Evolutionary conservation across 2,113 vertebrate genomes (phyloP).

Genomic region (Glaucidium brasilianum): DNA sequence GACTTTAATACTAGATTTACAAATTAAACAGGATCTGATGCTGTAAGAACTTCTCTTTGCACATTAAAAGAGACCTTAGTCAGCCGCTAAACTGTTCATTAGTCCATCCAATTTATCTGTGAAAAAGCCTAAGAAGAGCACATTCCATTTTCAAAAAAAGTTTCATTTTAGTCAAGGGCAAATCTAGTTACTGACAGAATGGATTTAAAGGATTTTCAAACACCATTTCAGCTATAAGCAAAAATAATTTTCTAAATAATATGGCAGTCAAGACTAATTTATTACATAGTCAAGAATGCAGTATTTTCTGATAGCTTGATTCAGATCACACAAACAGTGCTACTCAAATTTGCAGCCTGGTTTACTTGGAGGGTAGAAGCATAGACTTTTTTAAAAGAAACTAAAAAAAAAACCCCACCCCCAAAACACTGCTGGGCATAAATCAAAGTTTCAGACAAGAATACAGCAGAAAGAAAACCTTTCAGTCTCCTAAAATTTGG

Average conservation of each 20-base stretch:
- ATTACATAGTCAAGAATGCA: background rate
- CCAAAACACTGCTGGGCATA: background rate
- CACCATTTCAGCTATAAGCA: background rate
- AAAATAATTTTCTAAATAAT: background rate
- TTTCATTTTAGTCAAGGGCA: constrained; percentile 20
- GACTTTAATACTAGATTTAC: background rate
- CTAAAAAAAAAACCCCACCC: background rate
- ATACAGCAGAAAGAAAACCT: background rate
- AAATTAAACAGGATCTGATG: background rate
- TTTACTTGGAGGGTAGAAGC: background rate
- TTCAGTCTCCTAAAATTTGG: background rate
- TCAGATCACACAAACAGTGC: background rate
- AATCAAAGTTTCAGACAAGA: background rate
- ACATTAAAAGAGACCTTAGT: background rate
- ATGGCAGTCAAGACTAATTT: background rate
- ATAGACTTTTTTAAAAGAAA: background rate
- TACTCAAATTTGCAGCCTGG: background rate
- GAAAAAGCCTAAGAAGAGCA: background rate
- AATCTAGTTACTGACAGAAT: constrained; percentile 5
- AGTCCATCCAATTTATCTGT: background rate
- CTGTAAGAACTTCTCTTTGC: constrained; percentile 15
- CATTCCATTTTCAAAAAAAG: background rate
- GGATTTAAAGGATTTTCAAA: background rate
- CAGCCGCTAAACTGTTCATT: background rate
- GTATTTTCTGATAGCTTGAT: background rate